Evolutionary conservation across 1,140 invertebrate genomes (phyloP).

Genomic region (Caerostris darwini): DNA sequence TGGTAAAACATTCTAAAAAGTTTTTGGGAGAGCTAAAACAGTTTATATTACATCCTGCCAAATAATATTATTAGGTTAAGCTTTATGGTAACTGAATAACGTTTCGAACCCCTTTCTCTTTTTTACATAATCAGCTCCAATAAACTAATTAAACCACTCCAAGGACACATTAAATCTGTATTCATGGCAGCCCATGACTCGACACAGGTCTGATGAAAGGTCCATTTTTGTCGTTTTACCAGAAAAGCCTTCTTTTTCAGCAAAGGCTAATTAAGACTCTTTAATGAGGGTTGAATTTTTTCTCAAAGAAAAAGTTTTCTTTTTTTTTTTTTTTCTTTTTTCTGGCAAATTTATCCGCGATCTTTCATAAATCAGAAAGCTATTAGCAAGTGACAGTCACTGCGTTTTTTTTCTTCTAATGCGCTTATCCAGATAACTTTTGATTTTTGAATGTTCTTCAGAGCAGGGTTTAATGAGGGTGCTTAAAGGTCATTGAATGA

Average conservation of each 20-base stretch:
- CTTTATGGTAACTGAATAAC: not conserved
- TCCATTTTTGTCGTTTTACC: not conserved
- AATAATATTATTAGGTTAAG: not conserved
- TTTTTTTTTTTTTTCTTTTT: not conserved
- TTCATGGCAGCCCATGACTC: not conserved
- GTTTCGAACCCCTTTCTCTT: not conserved
- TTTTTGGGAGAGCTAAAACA: too few species aligned
- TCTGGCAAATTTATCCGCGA: not conserved
- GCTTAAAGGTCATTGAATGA: not conserved
- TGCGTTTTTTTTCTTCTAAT: not conserved
- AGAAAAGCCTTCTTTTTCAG: not conserved
- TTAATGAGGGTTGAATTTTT: conserved; percentile 32
- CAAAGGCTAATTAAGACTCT: not conserved
- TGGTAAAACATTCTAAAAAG: too few species aligned
- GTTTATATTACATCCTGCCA: not conserved
- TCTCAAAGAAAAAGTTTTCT: not conserved
- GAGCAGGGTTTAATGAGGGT: not conserved
- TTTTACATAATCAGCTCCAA: not conserved
- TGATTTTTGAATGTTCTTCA: not conserved
- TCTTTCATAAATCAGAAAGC: conserved; percentile 35
- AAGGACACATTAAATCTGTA: not conserved
- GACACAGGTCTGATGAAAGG: not conserved
- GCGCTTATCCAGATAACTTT: not conserved
- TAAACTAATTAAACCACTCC: not conserved
- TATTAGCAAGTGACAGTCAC: not conserved